Percentiles rank a stretch among this genome's conserved stretches.
Conservation (phyloP, 2,888 invertebrate genomes). For the Epistrophe eligans region DNA sequence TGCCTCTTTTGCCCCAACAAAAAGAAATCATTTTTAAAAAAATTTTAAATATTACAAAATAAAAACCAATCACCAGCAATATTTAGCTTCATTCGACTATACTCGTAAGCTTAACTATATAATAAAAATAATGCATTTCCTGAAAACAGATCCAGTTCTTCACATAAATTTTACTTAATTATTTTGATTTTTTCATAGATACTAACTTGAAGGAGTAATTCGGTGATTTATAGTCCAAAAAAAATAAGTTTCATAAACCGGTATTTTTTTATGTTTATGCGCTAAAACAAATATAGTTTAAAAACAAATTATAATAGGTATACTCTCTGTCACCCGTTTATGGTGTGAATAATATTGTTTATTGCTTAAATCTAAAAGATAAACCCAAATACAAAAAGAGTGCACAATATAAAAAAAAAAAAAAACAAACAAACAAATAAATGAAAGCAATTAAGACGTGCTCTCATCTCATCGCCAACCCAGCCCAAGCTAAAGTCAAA, state of each 20-base stretch:
- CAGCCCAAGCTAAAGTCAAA: background rate
- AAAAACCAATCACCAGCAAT: no score
- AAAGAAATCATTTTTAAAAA: no score
- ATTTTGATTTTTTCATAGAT: conserved; percentile 7
- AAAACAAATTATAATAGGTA: background rate
- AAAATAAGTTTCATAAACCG: background rate
- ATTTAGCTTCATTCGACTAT: no score
- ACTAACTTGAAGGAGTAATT: background rate
- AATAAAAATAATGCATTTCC: conserved; percentile 4
- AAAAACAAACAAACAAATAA: background rate
- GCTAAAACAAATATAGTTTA: background rate
- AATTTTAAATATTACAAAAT: no score
- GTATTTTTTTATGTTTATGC: background rate
- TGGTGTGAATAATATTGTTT: conserved; percentile 20
- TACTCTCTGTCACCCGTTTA: background rate
- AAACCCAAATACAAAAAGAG: conserved; percentile 4
- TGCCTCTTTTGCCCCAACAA: no score
- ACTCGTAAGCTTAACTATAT: background rate
- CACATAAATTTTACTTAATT: background rate
- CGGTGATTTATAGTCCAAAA: background rate
- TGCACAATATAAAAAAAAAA: background rate
- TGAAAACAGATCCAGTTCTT: background rate
- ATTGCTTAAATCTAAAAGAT: conserved; percentile 5
- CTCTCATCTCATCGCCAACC: background rate
- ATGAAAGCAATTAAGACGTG: conserved; percentile 33